Conservation (phyloP, 2,797 vertebrate genomes). For the Pelodytes ibericus region DNA sequence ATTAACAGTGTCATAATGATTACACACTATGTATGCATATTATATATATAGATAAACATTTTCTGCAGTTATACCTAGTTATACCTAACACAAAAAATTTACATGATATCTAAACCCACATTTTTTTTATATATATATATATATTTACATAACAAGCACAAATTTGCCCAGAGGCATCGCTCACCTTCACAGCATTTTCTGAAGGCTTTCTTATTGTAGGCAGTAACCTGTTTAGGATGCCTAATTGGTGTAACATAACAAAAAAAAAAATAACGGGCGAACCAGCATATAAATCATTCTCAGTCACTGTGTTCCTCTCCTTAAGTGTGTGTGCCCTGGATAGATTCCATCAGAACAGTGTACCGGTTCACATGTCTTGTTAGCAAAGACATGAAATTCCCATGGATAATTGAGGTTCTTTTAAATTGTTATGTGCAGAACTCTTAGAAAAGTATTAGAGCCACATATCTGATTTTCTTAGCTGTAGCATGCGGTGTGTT, state of each 20-base stretch:
- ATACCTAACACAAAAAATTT: too few species aligned
- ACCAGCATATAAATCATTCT: conserved; percentile 3
- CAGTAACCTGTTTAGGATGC: not conserved
- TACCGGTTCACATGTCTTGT: not conserved
- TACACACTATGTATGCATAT: too few species aligned
- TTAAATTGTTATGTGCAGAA: not conserved
- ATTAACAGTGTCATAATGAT: too few species aligned
- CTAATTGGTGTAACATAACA: not conserved
- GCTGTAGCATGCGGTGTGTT: not conserved
- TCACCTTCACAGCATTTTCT: not conserved
- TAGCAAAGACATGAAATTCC: conserved; percentile 1
- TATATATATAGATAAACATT: too few species aligned
- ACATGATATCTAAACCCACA: too few species aligned
- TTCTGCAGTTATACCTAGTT: too few species aligned
- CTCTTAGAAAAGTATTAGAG: not conserved
- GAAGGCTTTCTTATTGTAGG: not conserved
- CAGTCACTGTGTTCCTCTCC: not conserved
- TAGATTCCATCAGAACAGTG: not conserved
- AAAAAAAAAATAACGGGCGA: not conserved
- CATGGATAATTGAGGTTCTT: not conserved
- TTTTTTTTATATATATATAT: not conserved
- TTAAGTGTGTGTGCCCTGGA: not conserved
- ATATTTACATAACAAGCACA: not conserved
- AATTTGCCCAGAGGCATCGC: not conserved
- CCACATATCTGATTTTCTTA: not conserved